A percentile compares a stretch with the other conserved stretches of the same genome.
Evolutionary conservation across 2,113 vertebrate species (phyloP).

Genomic region (Diadophis punctatus): DNA sequence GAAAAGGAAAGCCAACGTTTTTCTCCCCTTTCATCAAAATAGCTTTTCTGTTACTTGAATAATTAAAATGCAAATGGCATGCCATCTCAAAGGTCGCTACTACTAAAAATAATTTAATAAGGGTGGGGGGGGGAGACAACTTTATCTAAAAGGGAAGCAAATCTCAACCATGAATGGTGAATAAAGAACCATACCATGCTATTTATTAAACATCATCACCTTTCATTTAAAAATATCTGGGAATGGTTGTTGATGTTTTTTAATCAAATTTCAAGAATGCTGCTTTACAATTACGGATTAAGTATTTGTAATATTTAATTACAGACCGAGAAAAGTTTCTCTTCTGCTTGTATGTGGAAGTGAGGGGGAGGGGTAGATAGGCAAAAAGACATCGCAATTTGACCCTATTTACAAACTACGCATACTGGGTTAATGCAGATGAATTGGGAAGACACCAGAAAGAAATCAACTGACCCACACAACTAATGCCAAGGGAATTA

Average conservation of each 20-base stretch:
- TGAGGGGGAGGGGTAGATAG: neutral
- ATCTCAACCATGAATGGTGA: neutral
- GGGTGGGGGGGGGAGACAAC: neutral
- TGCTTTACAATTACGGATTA: neutral
- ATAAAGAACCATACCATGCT: neutral
- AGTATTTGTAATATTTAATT: neutral
- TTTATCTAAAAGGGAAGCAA: neutral
- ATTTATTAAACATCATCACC: neutral
- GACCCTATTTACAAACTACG: neutral
- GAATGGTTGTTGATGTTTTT: neutral
- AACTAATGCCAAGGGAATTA: neutral
- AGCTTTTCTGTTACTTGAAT: conserved; percentile 12
- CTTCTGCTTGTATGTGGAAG: neutral
- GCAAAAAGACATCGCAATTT: neutral
- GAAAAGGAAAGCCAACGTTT: conserved; percentile 37
- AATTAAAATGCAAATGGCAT: neutral
- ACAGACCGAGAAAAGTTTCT: neutral
- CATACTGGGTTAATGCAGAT: neutral
- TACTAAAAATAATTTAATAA: neutral
- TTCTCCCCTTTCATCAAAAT: conserved; percentile 17
- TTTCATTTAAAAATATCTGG: neutral
- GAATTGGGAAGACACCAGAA: neutral
- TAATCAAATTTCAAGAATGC: neutral
- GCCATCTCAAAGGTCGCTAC: neutral
- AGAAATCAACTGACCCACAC: neutral